Conservation (phyloP, 2,797 vertebrate genomes). For the Streptopelia turtur region DNA sequence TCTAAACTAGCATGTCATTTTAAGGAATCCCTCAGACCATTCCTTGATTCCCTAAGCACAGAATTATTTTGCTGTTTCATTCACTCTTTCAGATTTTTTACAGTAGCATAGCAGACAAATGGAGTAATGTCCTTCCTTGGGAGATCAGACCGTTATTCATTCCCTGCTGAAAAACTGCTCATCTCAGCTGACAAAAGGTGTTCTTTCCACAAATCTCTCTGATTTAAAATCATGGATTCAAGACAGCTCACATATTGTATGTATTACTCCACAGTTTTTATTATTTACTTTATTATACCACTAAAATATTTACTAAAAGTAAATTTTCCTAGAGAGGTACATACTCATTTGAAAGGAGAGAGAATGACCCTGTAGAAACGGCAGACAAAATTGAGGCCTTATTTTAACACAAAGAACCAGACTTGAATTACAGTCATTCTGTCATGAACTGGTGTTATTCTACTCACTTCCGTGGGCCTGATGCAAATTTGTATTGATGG, state of each 20-base stretch:
- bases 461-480: background rate
- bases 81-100: background rate
- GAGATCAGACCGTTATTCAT: background rate
- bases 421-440: background rate
- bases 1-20: background rate
- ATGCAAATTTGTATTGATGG: background rate
- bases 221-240: background rate
- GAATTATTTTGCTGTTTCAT: background rate
- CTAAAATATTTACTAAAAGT: background rate
- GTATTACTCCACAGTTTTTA: background rate
- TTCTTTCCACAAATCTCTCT: background rate
- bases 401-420: background rate
- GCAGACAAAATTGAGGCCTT: background rate
- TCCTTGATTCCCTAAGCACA: background rate
- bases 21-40: background rate
- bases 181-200: constrained; percentile 6
- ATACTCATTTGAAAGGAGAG: background rate
- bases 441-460: background rate
- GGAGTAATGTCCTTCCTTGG: background rate
- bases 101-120: background rate
- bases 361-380: background rate
- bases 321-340: background rate
- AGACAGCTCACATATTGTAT: background rate
- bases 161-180: background rate
- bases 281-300: background rate